These are phyloP conservation scores for Stegodyphus mimosarum DNA, from an alignment of 1,140 invertebrate species.

Conservation along the genomic window DNA sequence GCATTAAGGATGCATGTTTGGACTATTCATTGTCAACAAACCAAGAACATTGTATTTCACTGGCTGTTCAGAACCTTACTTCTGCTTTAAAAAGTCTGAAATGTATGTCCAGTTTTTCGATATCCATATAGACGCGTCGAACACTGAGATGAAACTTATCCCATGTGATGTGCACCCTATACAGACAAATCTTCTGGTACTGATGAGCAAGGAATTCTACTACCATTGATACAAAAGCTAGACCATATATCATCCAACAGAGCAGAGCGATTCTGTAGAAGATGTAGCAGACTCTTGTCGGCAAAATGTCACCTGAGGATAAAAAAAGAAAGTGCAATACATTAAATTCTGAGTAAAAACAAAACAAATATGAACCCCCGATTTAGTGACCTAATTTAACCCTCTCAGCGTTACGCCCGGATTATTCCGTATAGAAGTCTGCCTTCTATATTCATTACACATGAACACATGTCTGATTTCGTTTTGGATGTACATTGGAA, in stretches of 20 bases:
- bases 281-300: neutral
- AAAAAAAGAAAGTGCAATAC: neutral
- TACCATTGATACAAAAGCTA: neutral
- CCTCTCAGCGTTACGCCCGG: no score
- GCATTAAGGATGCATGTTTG: no score
- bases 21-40: no score
- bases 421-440: no score
- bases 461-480: no score
- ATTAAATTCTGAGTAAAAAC: no score
- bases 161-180: neutral
- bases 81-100: conserved; percentile 21
- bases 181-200: neutral
- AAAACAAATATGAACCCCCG: no score
- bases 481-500: no score
- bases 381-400: no score
- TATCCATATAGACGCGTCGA: conserved; percentile 3
- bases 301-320: conserved; percentile 1
- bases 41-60: no score
- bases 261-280: neutral
- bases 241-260: neutral
- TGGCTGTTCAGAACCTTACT: neutral
- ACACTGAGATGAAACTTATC: neutral
- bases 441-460: no score
- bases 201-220: neutral
- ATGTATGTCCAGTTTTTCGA: conserved; percentile 30